Evolutionary conservation across 1,140 invertebrate species (phyloP), one percentile per base, ranked within the genome.

Genomic region (Microplitis demolitor): DNA sequence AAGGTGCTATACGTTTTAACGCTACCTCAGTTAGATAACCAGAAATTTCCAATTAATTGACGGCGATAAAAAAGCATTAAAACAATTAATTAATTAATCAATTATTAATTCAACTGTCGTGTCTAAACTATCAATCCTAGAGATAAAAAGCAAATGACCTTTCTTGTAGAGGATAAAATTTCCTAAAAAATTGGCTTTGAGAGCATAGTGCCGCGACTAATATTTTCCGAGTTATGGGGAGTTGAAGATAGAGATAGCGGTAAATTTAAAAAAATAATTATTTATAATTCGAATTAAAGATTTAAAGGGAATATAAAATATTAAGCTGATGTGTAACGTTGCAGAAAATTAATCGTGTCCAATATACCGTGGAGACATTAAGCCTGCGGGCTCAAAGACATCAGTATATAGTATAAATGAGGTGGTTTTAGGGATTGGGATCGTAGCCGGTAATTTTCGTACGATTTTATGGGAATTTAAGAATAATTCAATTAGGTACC

Each of bases 381-480:
- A 66, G 11, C 64, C 64, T 39, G 13, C 33, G 71, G 31, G 64
- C 8, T 14, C 24, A 11, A 16, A 45, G 35, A 69, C 51, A 58
- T 53, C 16, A 50, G 66, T 53, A 13, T 35, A 8, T 63, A 64
- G 54, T 63, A 14, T 35, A 66, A 56, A 58, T 63, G 66, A 45
- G 31, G 64, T 51, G 24, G 14, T 76, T 71, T 74, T 78, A 76
- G 73, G 76, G 78, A 70, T 76, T 76, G 62, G 76, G 56, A 71
- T 74, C 71, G 69, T 33, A 69, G 69, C 67, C 74, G 79, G 83
- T 85, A 84, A 87, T 87, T 87, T 85, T 87, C 85, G 80, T 82
- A 78, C 81, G 82, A 87, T 87, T 87, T 87, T 87, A 87, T 86
- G 85, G 85, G 85, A 87, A 87, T 87, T 86, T 87, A 86, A 87